These are phyloP conservation scores for Brachyopa scutellaris DNA, from an alignment of 2,888 invertebrate species.

Conservation along the genomic window DNA sequence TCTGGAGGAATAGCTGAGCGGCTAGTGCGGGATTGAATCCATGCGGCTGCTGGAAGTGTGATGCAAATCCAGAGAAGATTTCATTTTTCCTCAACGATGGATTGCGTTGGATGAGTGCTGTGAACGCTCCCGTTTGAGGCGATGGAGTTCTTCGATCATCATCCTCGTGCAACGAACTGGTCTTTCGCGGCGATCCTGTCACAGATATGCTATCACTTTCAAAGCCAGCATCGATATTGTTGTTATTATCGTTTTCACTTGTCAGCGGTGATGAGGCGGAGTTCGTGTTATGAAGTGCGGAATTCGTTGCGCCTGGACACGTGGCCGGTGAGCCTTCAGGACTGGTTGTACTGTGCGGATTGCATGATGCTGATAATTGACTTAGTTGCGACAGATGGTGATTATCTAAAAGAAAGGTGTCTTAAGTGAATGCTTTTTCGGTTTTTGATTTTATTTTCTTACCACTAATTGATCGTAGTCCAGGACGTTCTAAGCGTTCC, in stretches of 20 bases:
- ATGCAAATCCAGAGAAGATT: slow-evolving; percentile 82
- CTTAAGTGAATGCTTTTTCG: not conserved
- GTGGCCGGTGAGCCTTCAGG: slow-evolving; percentile 85
- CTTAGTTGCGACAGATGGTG: slow-evolving; percentile 77
- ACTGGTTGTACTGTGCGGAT: slow-evolving; percentile 88
- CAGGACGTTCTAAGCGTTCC: slow-evolving; percentile 81
- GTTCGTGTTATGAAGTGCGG: slow-evolving; percentile 63
- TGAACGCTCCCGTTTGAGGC: slow-evolving; percentile 81
- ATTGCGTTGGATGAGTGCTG: slow-evolving; percentile 81
- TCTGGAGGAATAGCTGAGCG: slow-evolving; percentile 88
- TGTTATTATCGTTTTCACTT: slow-evolving; percentile 80
- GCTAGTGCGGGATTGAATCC: slow-evolving; percentile 85
- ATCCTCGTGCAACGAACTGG: slow-evolving; percentile 82
- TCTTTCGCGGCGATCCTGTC: slow-evolving; percentile 82
- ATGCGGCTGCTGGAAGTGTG: slow-evolving; percentile 80
- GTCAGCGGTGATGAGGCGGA: slow-evolving; percentile 81
- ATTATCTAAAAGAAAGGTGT: slow-evolving; percentile 71
- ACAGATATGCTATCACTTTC: slow-evolving; percentile 82
- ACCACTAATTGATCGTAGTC: slow-evolving; percentile 78
- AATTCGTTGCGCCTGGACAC: slow-evolving; percentile 73
- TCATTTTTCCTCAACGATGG: slow-evolving; percentile 79
- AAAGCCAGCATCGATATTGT: slow-evolving; percentile 81
- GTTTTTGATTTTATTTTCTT: slow-evolving; percentile 46
- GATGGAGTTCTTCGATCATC: slow-evolving; percentile 80
- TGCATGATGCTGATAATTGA: slow-evolving; percentile 81